phyloP scores from a whole-genome alignment of 2,113 vertebrate species.

The Marmota monax region DNA sequence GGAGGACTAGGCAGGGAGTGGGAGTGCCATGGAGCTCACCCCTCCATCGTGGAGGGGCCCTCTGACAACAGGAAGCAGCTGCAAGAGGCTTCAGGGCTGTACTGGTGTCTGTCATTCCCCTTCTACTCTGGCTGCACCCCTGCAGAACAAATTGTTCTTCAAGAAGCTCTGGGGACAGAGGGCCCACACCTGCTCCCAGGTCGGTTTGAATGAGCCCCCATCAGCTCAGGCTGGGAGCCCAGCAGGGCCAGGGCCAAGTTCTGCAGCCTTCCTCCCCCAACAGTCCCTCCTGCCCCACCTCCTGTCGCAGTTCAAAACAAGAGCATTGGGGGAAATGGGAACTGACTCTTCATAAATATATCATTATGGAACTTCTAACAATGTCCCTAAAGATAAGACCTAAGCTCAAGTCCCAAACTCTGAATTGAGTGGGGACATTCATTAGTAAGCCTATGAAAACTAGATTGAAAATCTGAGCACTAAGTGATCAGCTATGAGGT shows the following conservation, averaged over 20 bases:
- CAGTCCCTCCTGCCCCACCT: background rate
- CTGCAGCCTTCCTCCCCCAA: background rate
- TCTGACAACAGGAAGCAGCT: constrained; percentile 81
- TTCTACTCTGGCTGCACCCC: constrained; percentile 2
- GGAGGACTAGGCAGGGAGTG: background rate
- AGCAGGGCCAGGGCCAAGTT: background rate
- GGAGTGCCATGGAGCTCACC: background rate
- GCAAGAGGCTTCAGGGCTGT: constrained; percentile 56
- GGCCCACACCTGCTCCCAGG: constrained; percentile 70
- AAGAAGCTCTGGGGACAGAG: constrained; percentile 73
- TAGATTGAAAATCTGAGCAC: background rate
- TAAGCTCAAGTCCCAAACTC: background rate
- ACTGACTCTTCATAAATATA: background rate
- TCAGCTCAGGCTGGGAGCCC: background rate
- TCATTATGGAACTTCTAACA: background rate
- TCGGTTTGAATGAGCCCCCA: constrained; percentile 56
- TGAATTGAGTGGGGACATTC: background rate
- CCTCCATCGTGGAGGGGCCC: background rate
- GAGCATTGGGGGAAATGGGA: background rate
- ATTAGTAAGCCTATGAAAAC: background rate
- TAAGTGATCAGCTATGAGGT: background rate
- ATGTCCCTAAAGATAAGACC: background rate
- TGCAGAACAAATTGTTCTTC: constrained; percentile 76
- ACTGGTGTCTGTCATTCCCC: constrained; percentile 72
- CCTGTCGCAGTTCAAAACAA: background rate